These are phyloP conservation scores for Elaphurus davidianus DNA, from an alignment of 2,113 vertebrate species.

Conservation along the genomic window DNA sequence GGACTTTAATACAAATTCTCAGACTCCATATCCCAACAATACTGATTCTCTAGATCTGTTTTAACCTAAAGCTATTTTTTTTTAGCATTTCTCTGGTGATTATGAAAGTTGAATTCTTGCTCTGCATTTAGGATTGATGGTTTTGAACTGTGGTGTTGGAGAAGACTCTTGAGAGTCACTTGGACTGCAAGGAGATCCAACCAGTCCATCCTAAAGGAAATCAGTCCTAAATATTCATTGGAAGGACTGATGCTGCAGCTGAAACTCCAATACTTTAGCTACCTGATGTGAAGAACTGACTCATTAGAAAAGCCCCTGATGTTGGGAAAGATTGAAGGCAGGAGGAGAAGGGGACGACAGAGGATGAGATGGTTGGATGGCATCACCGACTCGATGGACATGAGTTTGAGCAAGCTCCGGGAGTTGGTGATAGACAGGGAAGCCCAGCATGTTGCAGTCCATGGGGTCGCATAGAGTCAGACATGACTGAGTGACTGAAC, in stretches of 20 bases:
- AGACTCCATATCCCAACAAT: neutral
- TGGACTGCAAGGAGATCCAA: neutral
- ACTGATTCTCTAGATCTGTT: neutral
- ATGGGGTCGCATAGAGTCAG: neutral
- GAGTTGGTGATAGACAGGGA: neutral
- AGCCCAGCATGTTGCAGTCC: neutral
- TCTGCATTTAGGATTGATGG: neutral
- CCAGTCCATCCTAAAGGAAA: neutral
- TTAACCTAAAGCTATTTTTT: neutral
- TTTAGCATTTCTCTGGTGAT: neutral
- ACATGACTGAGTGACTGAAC: no score
- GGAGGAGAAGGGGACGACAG: neutral
- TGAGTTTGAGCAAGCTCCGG: neutral
- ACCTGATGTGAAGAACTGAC: neutral
- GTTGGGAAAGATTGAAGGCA: neutral
- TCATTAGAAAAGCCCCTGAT: neutral
- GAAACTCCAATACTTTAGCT: neutral
- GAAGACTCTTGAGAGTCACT: neutral
- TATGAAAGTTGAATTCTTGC: neutral
- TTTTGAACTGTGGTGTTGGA: neutral
- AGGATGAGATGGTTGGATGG: neutral
- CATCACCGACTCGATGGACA: neutral
- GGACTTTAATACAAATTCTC: neutral
- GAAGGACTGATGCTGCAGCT: neutral
- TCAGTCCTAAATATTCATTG: neutral